These are phyloP conservation scores for Glossophaga mutica DNA, from an alignment of 2,797 vertebrate genomes.

Conservation along the genomic window DNA sequence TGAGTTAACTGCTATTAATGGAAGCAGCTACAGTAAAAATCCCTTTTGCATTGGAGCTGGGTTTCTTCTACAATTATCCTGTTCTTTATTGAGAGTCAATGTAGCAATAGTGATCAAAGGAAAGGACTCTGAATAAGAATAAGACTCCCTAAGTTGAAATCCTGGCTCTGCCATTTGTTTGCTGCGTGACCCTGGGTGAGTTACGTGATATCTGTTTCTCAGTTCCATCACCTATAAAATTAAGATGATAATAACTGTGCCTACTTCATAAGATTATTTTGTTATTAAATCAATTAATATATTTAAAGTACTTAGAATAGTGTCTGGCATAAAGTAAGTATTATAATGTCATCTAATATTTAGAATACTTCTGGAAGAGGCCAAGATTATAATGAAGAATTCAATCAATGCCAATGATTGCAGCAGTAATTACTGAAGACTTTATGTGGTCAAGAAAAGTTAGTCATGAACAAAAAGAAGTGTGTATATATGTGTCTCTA, in stretches of 20 bases:
- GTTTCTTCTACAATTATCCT: background rate
- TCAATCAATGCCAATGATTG: background rate
- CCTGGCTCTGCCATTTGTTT: background rate
- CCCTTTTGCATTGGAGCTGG: background rate
- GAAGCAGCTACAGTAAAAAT: background rate
- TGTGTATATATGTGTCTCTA: background rate
- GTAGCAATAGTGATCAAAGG: background rate
- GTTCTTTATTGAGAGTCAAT: background rate
- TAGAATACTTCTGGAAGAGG: background rate
- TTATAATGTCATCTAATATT: background rate
- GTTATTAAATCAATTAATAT: background rate
- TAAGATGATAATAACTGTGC: background rate
- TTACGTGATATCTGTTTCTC: background rate
- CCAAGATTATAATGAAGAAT: background rate
- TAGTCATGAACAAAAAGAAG: background rate
- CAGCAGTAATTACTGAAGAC: background rate
- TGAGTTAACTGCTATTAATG: background rate
- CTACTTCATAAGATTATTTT: background rate
- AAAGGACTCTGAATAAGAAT: background rate
- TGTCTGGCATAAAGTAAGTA: background rate
- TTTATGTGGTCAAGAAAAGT: background rate
- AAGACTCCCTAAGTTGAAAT: background rate
- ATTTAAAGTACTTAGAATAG: background rate
- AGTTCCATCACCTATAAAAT: background rate
- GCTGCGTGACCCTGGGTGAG: background rate